A percentile compares a stretch with the other conserved stretches of the same genome.
phyloP scores from a whole-genome alignment of 2,113 vertebrate species.

The Terrapene triunguis region DNA sequence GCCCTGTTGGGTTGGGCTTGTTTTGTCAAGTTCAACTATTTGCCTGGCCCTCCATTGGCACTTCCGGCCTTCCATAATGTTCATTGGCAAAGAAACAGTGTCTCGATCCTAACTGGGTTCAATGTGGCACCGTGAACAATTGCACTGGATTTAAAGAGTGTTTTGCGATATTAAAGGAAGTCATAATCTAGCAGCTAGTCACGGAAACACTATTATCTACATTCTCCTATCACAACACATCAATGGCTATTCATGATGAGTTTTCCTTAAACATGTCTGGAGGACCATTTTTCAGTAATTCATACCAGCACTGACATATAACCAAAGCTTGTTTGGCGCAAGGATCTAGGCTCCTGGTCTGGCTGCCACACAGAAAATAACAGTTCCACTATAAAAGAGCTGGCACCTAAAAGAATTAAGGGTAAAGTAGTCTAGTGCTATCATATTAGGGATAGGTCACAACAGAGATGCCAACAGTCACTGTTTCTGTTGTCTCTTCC shows the following conservation, averaged over 20 bases:
- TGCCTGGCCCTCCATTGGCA: neutral
- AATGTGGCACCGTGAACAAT: neutral
- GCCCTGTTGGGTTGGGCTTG: neutral
- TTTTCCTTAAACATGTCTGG: neutral
- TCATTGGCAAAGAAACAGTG: neutral
- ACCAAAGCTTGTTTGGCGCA: neutral
- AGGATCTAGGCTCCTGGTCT: neutral
- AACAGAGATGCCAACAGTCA: no score
- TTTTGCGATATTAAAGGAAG: neutral
- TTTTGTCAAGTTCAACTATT: neutral
- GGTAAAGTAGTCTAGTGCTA: no score
- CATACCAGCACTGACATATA: neutral
- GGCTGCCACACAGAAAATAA: neutral
- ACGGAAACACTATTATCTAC: neutral
- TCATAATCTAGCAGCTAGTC: neutral
- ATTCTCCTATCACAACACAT: neutral
- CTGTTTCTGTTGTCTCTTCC: constrained; percentile 71
- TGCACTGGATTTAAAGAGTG: neutral
- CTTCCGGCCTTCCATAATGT: neutral
- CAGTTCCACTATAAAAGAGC: neutral
- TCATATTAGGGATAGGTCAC: no score
- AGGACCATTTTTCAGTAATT: neutral
- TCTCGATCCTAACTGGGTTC: neutral
- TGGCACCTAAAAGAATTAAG: neutral
- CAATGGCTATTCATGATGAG: neutral